phyloP scores from a whole-genome alignment of 2,113 vertebrate species.

The Nibea coibor region DNA sequence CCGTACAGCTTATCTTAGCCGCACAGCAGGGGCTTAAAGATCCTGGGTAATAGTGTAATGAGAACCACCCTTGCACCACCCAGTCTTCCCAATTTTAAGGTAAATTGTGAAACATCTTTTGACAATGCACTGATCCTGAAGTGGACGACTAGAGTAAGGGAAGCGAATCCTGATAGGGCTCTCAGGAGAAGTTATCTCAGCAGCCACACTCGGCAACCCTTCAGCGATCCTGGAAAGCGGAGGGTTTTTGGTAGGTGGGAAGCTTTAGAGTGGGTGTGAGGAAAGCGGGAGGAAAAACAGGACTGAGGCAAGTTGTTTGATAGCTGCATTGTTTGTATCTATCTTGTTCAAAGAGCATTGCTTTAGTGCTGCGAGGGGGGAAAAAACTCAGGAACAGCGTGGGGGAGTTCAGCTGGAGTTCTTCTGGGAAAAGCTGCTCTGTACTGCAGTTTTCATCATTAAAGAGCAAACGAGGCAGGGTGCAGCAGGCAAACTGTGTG shows the following conservation, averaged over 20 bases:
- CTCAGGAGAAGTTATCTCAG: slow-evolving; percentile 46
- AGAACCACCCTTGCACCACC: slow-evolving; percentile 8
- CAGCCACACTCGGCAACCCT: slow-evolving; percentile 48
- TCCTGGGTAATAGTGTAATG: slow-evolving; percentile 27
- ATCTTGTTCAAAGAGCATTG: slow-evolving; percentile 40
- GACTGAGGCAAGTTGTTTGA: slow-evolving; percentile 47
- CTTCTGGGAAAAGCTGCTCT: slow-evolving; percentile 28
- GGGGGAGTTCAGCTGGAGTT: slow-evolving; percentile 48
- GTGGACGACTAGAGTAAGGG: slow-evolving; percentile 25
- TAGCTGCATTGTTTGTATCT: slow-evolving; percentile 50
- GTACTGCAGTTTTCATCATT: slow-evolving; percentile 18
- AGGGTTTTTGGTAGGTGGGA: slow-evolving; percentile 12
- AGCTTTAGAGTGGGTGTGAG: slow-evolving; percentile 46
- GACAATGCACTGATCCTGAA: slow-evolving; percentile 33
- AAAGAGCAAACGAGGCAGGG: slow-evolving; percentile 4
- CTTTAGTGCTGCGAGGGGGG: slow-evolving; percentile 8
- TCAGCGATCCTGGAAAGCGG: slow-evolving; percentile 43
- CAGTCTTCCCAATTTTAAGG: background rate
- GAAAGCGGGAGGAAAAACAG: slow-evolving; percentile 32
- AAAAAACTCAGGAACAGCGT: slow-evolving; percentile 20
- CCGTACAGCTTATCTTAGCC: slow-evolving; percentile 51
- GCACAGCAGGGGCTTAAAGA: slow-evolving; percentile 48
- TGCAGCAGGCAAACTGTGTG: background rate
- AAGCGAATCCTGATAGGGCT: slow-evolving; percentile 26
- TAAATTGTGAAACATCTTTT: slow-evolving; percentile 36